Evolutionary conservation across 2,888 invertebrate genomes (phyloP).

Genomic region (Bursaphelenchus okinawaensis): DNA sequence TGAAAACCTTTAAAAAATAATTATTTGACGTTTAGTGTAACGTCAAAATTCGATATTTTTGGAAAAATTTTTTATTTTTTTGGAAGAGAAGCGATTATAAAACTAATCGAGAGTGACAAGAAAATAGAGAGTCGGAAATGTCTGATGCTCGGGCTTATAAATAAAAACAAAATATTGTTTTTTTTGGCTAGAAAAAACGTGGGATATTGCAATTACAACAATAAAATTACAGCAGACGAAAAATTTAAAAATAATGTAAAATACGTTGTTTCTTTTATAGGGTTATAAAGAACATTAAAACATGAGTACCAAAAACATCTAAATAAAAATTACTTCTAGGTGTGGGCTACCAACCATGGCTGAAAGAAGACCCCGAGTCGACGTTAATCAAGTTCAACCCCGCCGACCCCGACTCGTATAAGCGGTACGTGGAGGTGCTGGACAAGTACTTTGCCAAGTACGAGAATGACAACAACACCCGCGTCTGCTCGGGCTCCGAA

Average conservation of each 20-base stretch:
- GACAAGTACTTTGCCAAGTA: slow-evolving; percentile 40
- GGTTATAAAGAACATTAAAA: no score
- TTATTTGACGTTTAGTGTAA: no score
- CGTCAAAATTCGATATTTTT: not conserved
- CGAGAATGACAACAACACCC: slow-evolving; percentile 34
- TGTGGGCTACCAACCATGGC: slow-evolving; percentile 93
- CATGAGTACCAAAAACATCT: no score
- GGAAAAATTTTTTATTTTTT: not conserved
- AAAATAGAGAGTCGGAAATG: not conserved
- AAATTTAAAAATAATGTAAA: no score
- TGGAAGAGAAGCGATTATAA: not conserved
- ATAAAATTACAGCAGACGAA: no score
- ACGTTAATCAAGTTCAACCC: slow-evolving; percentile 87
- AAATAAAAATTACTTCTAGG: slow-evolving; percentile 70
- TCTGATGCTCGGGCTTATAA: not conserved
- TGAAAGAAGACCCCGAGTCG: slow-evolving; percentile 84
- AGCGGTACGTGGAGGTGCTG: slow-evolving; percentile 41
- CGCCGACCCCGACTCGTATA: slow-evolving; percentile 50
- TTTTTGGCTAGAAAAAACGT: no score
- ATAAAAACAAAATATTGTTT: not conserved
- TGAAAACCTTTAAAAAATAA: no score
- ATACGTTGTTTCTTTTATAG: no score
- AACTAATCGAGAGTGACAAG: not conserved
- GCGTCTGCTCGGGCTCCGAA: slow-evolving; percentile 38
- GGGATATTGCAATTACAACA: no score